These are phyloP conservation scores for Pollenia amentaria DNA, from an alignment of 2,888 invertebrate species.

Conservation along the genomic window DNA sequence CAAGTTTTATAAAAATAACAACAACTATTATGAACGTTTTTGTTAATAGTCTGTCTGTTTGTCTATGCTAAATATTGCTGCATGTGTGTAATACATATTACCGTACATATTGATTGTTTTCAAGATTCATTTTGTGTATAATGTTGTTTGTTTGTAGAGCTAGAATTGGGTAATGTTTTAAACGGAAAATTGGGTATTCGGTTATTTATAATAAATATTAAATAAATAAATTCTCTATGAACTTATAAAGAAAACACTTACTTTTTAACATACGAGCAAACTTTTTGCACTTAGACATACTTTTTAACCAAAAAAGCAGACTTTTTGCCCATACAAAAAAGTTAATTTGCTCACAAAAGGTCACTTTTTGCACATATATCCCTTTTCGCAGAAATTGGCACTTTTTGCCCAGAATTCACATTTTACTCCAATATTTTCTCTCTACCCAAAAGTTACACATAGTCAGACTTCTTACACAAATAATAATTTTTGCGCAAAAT, in stretches of 20 bases:
- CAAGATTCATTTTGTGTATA: conserved; percentile 46
- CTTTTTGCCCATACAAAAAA: background rate
- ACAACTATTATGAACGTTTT: conserved; percentile 4
- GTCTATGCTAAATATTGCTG: background rate
- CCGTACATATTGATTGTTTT: conserved; percentile 58
- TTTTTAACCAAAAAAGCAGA: no score
- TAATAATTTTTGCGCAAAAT: no score
- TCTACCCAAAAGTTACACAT: no score
- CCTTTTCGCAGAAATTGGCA: no score
- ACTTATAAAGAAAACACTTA: no score
- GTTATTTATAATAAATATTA: background rate
- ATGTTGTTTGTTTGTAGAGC: background rate
- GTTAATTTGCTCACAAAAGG: background rate
- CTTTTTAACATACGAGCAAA: no score
- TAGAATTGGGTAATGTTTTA: background rate
- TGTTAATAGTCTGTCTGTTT: conserved; percentile 13
- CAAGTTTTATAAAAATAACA: conserved; percentile 13
- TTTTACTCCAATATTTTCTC: no score
- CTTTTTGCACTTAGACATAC: no score
- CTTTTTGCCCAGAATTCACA: no score
- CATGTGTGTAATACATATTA: background rate
- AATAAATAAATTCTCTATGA: no score
- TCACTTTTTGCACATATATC: background rate
- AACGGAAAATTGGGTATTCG: conserved; percentile 1
- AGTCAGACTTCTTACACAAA: no score